Conservation (phyloP, 2,888 invertebrate genomes). For the Pseudanteris insignis region DNA sequence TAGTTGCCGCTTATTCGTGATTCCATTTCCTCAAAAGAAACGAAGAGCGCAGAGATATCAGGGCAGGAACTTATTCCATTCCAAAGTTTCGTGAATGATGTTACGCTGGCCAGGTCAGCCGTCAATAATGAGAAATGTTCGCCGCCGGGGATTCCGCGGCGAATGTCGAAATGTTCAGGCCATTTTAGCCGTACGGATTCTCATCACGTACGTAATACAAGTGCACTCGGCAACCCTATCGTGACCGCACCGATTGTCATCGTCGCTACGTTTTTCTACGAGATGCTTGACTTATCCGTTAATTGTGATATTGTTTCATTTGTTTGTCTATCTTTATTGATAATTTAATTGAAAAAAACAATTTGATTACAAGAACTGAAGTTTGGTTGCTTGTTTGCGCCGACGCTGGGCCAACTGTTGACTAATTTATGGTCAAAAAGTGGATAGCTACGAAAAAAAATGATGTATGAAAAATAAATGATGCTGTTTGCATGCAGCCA, state of each 20-base stretch:
- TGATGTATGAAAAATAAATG: neutral
- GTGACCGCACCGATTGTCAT: conserved; percentile 26
- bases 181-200: conserved; percentile 51
- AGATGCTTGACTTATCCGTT: conserved; percentile 23
- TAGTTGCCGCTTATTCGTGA: conserved; percentile 35
- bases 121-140: conserved; percentile 60
- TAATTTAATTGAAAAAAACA: neutral
- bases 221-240: conserved; percentile 31
- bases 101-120: conserved; percentile 51
- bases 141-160: conserved; percentile 48
- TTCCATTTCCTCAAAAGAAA: conserved; percentile 38
- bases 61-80: conserved; percentile 55
- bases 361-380: neutral
- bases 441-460: neutral
- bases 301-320: conserved; percentile 21
- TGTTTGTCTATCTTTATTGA: conserved; percentile 4
- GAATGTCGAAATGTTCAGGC: conserved; percentile 41
- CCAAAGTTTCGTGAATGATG: conserved; percentile 52
- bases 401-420: no score
- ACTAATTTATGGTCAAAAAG: no score
- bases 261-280: conserved; percentile 31
- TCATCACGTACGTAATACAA: conserved; percentile 58
- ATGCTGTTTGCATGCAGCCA: neutral
- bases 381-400: neutral
- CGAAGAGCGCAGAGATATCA: conserved; percentile 25